These are phyloP conservation scores for Eupithecia abbreviata DNA, from an alignment of 2,888 invertebrate genomes.

Conservation along the genomic window DNA sequence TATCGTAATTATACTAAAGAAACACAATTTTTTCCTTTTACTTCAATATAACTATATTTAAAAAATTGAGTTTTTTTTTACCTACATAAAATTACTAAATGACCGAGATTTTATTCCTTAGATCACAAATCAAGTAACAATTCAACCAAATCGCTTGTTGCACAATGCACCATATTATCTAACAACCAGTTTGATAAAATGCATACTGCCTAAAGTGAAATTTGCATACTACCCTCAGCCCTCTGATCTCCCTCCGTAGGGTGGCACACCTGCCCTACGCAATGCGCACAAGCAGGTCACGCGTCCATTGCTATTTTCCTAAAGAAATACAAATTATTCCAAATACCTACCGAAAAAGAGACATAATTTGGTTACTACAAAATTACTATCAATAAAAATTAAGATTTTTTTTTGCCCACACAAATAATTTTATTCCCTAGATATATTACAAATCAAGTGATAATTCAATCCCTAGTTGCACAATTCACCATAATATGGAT, in stretches of 20 bases:
- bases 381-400: too few relatives aligned
- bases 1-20: conserved; percentile 47
- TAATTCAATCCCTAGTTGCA: background rate
- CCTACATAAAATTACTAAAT: background rate
- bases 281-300: conserved; percentile 54
- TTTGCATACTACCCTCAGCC: conserved; percentile 47
- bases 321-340: background rate
- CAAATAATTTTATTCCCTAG: too few relatives aligned
- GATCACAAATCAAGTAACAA: background rate
- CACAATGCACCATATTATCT: conserved; percentile 2
- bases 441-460: background rate
- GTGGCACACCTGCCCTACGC: conserved; percentile 55
- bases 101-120: background rate
- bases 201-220: conserved; percentile 39
- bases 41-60: too few relatives aligned
- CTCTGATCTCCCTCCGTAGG: conserved; percentile 46
- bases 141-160: background rate
- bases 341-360: too few relatives aligned
- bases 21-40: background rate
- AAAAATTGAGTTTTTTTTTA: background rate
- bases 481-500: too few relatives aligned
- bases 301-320: conserved; percentile 53
- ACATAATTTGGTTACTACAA: too few relatives aligned
- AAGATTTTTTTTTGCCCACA: too few relatives aligned
- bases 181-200: conserved; percentile 28